Percentiles rank a stretch among this genome's conserved stretches.
Conservation (phyloP, 2,888 invertebrate genomes). For the Microchrysa polita region DNA sequence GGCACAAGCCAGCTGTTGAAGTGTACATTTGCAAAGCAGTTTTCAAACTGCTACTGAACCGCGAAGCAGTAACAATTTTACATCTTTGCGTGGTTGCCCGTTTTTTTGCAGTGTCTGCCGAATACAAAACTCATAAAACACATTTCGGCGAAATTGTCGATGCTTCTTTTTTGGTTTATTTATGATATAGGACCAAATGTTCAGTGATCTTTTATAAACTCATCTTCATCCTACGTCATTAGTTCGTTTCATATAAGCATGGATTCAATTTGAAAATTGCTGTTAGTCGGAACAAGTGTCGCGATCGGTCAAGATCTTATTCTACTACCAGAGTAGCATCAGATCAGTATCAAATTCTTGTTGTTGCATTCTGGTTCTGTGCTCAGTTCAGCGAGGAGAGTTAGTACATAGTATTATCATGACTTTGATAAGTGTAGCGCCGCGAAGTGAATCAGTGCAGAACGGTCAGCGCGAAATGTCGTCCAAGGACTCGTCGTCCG, state of each 20-base stretch:
- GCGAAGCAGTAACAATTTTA: no score
- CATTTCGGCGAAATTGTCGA: no score
- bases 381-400: not conserved
- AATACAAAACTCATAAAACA: no score
- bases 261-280: constrained; percentile 2
- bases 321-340: no score
- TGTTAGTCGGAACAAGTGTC: not conserved
- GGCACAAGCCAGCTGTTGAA: not conserved
- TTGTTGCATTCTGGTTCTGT: not conserved
- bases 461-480: constrained; percentile 14
- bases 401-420: no score
- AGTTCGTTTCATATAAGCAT: not conserved
- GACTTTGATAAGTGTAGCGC: constrained; percentile 26
- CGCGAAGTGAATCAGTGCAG: constrained; percentile 21
- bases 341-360: not conserved
- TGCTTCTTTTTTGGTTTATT: not conserved
- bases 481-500: not conserved
- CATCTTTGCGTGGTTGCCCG: no score
- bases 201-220: constrained; percentile 12
- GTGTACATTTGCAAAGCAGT: constrained; percentile 11
- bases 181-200: not conserved
- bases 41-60: not conserved
- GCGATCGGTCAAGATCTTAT: constrained; percentile 16
- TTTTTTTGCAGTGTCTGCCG: no score
- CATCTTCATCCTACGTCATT: not conserved